Base-by-base conservation (phyloP, 2,113 vertebrate genomes). In the Gulo gulo region DNA sequence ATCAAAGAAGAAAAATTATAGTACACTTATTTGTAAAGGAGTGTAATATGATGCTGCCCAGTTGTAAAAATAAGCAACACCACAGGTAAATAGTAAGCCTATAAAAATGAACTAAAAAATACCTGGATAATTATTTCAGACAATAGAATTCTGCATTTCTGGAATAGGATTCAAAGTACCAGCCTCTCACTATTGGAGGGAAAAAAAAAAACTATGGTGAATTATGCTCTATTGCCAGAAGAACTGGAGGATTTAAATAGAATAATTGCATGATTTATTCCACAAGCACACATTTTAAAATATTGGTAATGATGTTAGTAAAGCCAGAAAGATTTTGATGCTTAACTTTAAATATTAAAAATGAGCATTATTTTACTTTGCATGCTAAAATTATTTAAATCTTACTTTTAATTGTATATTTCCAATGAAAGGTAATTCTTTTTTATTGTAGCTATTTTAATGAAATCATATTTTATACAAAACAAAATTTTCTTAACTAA, bases 111-210 rank as follows among this genome's bases (percentile, higher is more conserved):
- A 34, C 1, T 45, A 7, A 69, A 80, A 57, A 61, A 15, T 50
- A n/a, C 4, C 0, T 69, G 16, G 6, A 21, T 3, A 20, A 45
- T 47, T 93, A 55, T n/a, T 82, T 71, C 29, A 82, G 42, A 81
- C 39, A 4, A 42, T 36, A 15, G 15, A 79, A 67, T 6, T 52
- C 10, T 7, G 18, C 5, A 0, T 36, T 69, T 86, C 47, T 65
- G 31, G 31, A 31, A 15, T 11, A 73, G 0, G 10, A 15, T 31
- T 7, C 1, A 7, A 36, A 8, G 5, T 45, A 23, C 0, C 0
- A 85, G 1, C 15, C 7, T 23, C 0, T n/a, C 1, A 71, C 13
- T 24, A 20, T 1, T 74, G 4, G 31, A 5, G 73, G 45, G 2
- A 50, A 50, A 26, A 36, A 39, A 39, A 36, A 73, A 39, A 90